A percentile compares a stretch with the other conserved stretches of the same genome.
phyloP scores from a whole-genome alignment of 2,888 invertebrate species.

The Cerceris rybyensis region DNA sequence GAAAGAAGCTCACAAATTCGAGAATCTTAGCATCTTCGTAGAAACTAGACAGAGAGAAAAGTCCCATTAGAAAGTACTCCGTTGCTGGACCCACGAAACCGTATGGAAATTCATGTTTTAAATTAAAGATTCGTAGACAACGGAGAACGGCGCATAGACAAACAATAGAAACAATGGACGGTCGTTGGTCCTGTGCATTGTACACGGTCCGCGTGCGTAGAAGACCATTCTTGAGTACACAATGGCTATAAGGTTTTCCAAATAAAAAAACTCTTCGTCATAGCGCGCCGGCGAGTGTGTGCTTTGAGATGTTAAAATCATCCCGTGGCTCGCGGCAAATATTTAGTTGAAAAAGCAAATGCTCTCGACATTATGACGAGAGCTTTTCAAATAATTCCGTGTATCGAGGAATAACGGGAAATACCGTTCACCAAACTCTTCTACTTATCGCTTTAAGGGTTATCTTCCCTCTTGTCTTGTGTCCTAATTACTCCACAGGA shows the following conservation, averaged over 20 bases:
- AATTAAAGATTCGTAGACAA: conserved; percentile 61
- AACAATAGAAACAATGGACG: conserved; percentile 67
- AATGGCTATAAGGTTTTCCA: conserved; percentile 67
- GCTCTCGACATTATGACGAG: conserved; percentile 59
- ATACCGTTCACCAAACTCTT: conserved; percentile 32
- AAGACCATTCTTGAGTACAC: conserved; percentile 62
- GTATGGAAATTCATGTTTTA: conserved; percentile 62
- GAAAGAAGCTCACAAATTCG: too few species aligned
- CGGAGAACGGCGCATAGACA: conserved; percentile 52
- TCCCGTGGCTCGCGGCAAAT: conserved; percentile 62
- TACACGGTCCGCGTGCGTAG: conserved; percentile 48
- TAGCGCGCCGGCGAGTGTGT: conserved; percentile 48
- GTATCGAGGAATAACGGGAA: conserved; percentile 48
- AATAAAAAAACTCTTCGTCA: conserved; percentile 58
- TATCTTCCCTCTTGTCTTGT: conserved; percentile 1
- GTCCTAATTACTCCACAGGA: not conserved
- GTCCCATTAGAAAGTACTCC: conserved; percentile 21
- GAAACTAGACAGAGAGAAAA: not conserved
- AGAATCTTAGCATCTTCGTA: too few species aligned
- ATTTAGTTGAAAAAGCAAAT: conserved; percentile 63
- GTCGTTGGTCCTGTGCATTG: conserved; percentile 42
- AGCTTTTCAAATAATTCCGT: conserved; percentile 62
- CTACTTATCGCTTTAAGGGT: conserved; percentile 14
- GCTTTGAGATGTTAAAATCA: conserved; percentile 69
- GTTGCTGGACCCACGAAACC: conserved; percentile 41